Base-by-base conservation (phyloP, 2,113 vertebrate species). In the Zootoca vivipara region DNA sequence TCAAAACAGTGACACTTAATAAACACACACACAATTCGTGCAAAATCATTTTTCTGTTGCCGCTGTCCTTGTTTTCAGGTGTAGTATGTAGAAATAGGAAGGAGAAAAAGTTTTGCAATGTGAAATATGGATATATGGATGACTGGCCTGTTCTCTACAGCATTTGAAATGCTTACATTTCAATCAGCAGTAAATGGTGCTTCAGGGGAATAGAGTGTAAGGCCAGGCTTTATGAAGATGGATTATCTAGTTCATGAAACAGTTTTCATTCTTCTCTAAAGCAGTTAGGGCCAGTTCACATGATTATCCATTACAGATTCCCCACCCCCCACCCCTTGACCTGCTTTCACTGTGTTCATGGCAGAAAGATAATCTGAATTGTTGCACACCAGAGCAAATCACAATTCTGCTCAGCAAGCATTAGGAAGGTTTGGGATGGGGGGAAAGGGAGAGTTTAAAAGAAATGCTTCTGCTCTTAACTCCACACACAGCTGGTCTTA, bases 91-190 rank as follows among this genome's bases (percentile, higher is more conserved):
- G 24, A 82, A 18, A 22, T 22, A 16, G 5, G 22, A 22, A 85
- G 46, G 22, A 38, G 85, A 65, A 93, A 91, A 75, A 28, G 3
- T 69, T 90, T 87, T 52, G 28, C 52, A 87, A 12, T 7, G 9
- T 13, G 26, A 70, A 62, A 90, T 89, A 56, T 73, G 88, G 33
- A 75, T n/a, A 22, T 5, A 85, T 82, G 9, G 83, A 3, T 16
- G 46, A 52, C 64, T 24, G 8, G 2, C 89, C 13, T 78, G 12
- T 24, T 18, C 16, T n/a, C 33, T 75, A 24, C 33, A n/a, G 22
- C 28, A 18, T 85, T 85, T 75, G 9, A 75, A 58, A 77, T 89
- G 10, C 65, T 52, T 89, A 28, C 12, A 52, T 4, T 69, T 91
- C 12, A 42, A 65, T 64, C 4, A 46, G n/a, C 30, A 83, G 20